Percentiles rank a stretch among this genome's conserved stretches.
These are phyloP conservation scores for Tenthredo livida DNA, from an alignment of 2,888 invertebrate species.

Conservation along the genomic window DNA sequence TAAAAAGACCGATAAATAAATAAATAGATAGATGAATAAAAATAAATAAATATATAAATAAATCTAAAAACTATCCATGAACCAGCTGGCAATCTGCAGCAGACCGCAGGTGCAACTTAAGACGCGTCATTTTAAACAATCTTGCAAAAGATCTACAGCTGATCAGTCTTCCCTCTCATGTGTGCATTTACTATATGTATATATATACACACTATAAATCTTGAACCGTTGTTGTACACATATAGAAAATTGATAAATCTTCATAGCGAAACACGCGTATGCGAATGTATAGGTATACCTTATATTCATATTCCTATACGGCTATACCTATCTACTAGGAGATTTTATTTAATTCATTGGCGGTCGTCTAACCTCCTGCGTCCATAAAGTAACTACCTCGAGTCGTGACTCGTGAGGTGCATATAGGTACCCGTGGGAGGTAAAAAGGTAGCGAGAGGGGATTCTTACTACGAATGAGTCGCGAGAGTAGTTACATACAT, in stretches of 20 bases:
- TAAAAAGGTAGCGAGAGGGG: background rate
- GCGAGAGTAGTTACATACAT: background rate
- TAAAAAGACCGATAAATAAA: background rate
- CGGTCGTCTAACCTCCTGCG: conserved; percentile 11
- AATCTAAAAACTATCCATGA: conserved; percentile 27
- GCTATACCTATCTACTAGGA: no score
- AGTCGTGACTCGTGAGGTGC: conserved; percentile 21
- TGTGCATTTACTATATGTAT: background rate
- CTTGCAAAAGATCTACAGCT: background rate
- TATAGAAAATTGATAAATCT: background rate
- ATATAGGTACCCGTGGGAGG: background rate
- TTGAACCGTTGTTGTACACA: background rate
- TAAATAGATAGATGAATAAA: background rate
- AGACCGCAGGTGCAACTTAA: conserved; percentile 9
- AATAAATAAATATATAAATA: background rate
- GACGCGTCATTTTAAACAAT: conserved; percentile 38
- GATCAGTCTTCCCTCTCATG: background rate
- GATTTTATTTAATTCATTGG: conserved; percentile 15
- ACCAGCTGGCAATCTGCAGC: background rate
- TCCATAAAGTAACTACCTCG: conserved; percentile 20
- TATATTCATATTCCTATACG: background rate
- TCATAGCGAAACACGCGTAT: background rate
- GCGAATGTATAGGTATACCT: background rate
- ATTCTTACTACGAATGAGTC: conserved; percentile 1
- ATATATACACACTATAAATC: background rate